Evolutionary conservation across 1,140 invertebrate genomes (phyloP).

Genomic region (Heliconius hewitsoni): DNA sequence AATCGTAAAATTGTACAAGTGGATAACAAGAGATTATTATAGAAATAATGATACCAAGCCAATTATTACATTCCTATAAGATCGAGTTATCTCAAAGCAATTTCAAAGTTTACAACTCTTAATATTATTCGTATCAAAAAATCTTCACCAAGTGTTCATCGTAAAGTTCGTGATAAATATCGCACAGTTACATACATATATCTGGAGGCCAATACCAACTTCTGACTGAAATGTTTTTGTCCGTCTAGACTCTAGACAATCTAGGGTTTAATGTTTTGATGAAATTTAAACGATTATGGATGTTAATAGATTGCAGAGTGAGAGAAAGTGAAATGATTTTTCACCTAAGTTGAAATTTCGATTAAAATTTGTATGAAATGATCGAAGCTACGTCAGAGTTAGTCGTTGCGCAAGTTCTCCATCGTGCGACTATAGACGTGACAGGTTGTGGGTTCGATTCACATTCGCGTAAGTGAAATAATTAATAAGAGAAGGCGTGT

Average conservation of each 20-base stretch:
- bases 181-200: background rate
- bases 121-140: background rate
- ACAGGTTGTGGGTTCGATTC: too few relatives aligned
- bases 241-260: constrained; percentile 8
- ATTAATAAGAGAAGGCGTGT: too few relatives aligned
- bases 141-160: background rate
- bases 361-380: too few relatives aligned
- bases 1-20: background rate
- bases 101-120: constrained; percentile 12
- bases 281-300: background rate
- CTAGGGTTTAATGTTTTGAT: constrained; percentile 7
- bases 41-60: background rate
- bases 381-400: too few relatives aligned
- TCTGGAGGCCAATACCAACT: constrained; percentile 8
- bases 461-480: too few relatives aligned
- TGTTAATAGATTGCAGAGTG: background rate
- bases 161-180: constrained; percentile 12
- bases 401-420: too few relatives aligned
- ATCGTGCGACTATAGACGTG: too few relatives aligned
- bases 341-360: too few relatives aligned
- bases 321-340: too few relatives aligned
- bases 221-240: constrained; percentile 13
- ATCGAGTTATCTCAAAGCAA: constrained; percentile 4
- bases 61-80: constrained; percentile 7
- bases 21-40: background rate